These are phyloP conservation scores for Andrena bucephala DNA, from an alignment of 2,888 invertebrate genomes.

Conservation along the genomic window DNA sequence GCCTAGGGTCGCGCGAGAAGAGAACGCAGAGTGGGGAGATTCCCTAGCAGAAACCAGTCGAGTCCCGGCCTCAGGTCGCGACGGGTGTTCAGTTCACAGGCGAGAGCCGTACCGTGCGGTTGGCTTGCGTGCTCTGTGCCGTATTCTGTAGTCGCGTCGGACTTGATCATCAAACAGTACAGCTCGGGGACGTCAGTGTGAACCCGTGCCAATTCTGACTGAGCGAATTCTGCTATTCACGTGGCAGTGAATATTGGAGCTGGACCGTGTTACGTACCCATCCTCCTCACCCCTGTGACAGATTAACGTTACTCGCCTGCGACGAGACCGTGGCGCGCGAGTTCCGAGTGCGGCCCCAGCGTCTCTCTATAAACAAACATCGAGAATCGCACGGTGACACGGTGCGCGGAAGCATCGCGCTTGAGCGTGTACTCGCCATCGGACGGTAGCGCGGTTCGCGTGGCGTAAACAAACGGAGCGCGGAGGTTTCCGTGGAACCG, in stretches of 20 bases:
- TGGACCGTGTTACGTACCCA: not conserved
- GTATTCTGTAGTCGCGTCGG: constrained; percentile 1
- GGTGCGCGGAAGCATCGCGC: constrained; percentile 6
- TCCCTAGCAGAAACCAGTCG: constrained; percentile 80
- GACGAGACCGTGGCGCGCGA: constrained; percentile 15
- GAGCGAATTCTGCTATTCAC: not conserved
- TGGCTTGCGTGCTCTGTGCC: constrained; percentile 33
- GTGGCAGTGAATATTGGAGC: not conserved
- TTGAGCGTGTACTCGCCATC: constrained; percentile 1
- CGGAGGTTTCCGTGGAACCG: not conserved
- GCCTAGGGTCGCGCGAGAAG: constrained; percentile 66
- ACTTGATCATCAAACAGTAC: not conserved
- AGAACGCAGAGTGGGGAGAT: constrained; percentile 71
- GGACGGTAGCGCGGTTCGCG: not conserved
- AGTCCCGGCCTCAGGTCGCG: constrained; percentile 81
- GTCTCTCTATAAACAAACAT: constrained; percentile 10
- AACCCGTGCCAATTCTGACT: not conserved
- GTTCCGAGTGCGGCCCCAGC: not conserved
- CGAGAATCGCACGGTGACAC: not conserved
- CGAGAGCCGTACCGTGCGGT: constrained; percentile 81
- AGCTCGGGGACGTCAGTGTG: not conserved
- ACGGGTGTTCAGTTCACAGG: constrained; percentile 82
- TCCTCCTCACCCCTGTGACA: not conserved
- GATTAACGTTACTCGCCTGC: constrained; percentile 22
- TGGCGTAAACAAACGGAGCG: constrained; percentile 41